Base-by-base conservation (phyloP, 2,888 invertebrate genomes). In the Scaptomyza cyrtandrae region DNA sequence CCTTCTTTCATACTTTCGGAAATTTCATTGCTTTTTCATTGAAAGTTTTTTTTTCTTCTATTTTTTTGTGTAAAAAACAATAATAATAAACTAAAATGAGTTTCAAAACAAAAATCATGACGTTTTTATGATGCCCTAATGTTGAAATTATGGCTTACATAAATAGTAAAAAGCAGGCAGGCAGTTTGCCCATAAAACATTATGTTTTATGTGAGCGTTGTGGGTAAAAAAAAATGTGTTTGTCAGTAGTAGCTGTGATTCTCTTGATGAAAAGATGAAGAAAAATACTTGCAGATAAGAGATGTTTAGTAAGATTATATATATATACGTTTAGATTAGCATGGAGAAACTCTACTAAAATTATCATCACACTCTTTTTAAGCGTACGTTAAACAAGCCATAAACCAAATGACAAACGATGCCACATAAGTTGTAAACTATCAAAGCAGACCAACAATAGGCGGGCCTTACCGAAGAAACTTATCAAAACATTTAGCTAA, bases 371-470 rank as follows among this genome's bases (percentile, higher is more conserved):
- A 67, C 55, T 56, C 62, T 61, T 16, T 41, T 68, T 31, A 19
- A 3, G 10, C 58, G 24, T 52, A 16, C 16, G 62, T 73, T 83
- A 75, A 86, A 73, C 77, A 86, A 83, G 84, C 84, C 81, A 84
- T 83, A 83, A 86, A 83, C 79, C 86, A 79, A 83, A 84, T 86
- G 84, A 83, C 86, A 83, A 83, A 83, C 86, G 81, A 86, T 84
- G 71, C 66, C 86, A 69, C 77, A 86, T 83, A 83, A 86, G 86
- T 81, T 69, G 31, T 46, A 55, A 68, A 74, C 74, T 76, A 65
- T 62, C 72, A 63, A 70, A 74, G 66, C 75, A 73, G 61, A 64
- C 66, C 68, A 65, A 57, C 63, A 52, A 50, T 7, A 62, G 58
- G 24, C 60, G 39, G 63, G 54, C 66, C 63, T 67, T 65, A 27